Conservation (phyloP, 2,113 vertebrate genomes). For the Stigmatopora argus region DNA sequence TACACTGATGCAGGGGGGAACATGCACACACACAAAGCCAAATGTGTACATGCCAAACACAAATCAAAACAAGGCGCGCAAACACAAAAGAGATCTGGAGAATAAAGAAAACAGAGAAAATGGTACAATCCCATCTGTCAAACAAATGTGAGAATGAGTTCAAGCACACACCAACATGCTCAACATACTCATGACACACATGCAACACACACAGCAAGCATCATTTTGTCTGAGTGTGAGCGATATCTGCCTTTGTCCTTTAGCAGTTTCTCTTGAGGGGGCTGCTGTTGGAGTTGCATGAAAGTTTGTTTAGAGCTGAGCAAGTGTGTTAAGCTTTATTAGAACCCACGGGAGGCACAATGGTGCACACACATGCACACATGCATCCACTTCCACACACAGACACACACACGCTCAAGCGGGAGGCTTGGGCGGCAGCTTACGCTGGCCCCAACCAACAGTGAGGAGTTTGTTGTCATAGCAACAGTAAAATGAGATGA, state of each 20-base stretch:
- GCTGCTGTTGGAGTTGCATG: slow-evolving; percentile 50
- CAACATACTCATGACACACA: slow-evolving; percentile 2
- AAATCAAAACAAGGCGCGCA: slow-evolving; percentile 64
- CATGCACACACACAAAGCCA: slow-evolving; percentile 37
- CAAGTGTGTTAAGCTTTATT: slow-evolving; percentile 63
- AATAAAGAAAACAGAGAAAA: slow-evolving; percentile 57
- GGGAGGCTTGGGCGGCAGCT: slow-evolving; percentile 65
- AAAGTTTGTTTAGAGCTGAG: slow-evolving; percentile 66
- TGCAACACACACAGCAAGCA: slow-evolving; percentile 21
- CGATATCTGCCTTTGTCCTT: slow-evolving; percentile 63
- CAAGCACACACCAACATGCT: slow-evolving; percentile 16
- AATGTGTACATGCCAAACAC: slow-evolving; percentile 60
- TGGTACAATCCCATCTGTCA: slow-evolving; percentile 65
- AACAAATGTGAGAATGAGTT: slow-evolving; percentile 53
- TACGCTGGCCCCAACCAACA: slow-evolving; percentile 58
- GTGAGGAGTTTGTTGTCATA: slow-evolving; percentile 76
- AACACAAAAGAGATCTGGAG: slow-evolving; percentile 59
- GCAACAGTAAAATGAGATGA: slow-evolving; percentile 78
- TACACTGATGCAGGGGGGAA: slow-evolving; percentile 6
- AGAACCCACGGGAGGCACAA: slow-evolving; percentile 51
- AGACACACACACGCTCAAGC: slow-evolving; percentile 35
- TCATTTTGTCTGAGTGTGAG: slow-evolving; percentile 62
- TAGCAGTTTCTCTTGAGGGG: slow-evolving; percentile 49
- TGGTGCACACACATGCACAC: slow-evolving; percentile 38
- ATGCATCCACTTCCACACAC: slow-evolving; percentile 19